phyloP scores from a whole-genome alignment of 1,140 invertebrate genomes.

The Eubasilissa regina region DNA sequence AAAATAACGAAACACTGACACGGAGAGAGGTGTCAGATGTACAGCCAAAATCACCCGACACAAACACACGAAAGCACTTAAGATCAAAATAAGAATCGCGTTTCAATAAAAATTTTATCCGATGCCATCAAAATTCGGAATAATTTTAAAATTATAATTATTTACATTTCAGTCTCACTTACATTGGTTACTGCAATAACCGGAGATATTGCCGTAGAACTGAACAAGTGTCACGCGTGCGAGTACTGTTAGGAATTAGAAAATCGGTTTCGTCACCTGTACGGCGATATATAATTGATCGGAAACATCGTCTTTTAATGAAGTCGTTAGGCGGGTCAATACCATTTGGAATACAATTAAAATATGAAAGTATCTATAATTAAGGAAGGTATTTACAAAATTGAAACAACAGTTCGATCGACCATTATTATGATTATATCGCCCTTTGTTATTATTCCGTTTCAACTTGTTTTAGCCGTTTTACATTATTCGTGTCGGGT shows the following conservation, averaged over 20 bases:
- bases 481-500: background rate
- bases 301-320: constrained; percentile 8
- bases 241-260: too few species aligned
- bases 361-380: background rate
- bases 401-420: constrained; percentile 11
- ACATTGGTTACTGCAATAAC: too few species aligned
- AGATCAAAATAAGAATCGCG: constrained; percentile 25
- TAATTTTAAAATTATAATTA: too few species aligned
- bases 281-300: background rate
- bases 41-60: background rate
- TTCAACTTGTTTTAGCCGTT: constrained; percentile 22
- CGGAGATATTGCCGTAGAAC: too few species aligned
- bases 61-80: constrained; percentile 51
- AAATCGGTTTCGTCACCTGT: too few species aligned
- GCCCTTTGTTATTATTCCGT: constrained; percentile 26
- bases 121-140: background rate
- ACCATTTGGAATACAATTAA: background rate
- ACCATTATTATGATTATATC: constrained; percentile 28
- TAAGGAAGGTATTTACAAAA: constrained; percentile 30
- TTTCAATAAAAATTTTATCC: constrained; percentile 1
- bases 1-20: too few species aligned
- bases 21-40: too few species aligned
- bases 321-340: background rate
- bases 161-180: too few species aligned
- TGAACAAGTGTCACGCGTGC: too few species aligned